Evolutionary conservation across 2,797 vertebrate species (phyloP), one percentile per base, ranked within the genome.

Genomic region (Loriculus beryllinus): DNA sequence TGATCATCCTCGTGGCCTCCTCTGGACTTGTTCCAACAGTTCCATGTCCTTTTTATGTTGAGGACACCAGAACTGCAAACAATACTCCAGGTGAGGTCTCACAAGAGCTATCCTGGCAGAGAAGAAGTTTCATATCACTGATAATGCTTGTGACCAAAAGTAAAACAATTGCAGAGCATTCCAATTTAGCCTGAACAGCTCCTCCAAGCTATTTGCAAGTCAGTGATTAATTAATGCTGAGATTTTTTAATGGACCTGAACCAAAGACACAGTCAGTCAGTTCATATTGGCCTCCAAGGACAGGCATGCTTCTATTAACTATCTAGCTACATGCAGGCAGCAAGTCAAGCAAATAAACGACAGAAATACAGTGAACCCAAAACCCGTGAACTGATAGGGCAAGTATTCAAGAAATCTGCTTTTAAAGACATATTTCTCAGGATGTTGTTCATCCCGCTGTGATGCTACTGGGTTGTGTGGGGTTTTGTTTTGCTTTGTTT

Each of bases 201-300:
- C 65, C 93, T 92, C 69, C 49, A 87, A 88, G 77, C 43, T 86
- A 86, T 95, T 92, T 96, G 89, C 75, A 94, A 97, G 91, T 86
- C 84, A 93, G 92, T 95, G 90, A 96, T 96, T 95, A 95, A 96
- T 92, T 96, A 96, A 95, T 62, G 83, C 88, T 95, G 12, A 6
- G 54, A 67, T 57, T 74, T 95, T 96, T 94, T 95, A 97, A 95
- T 93, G 95, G 92, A 81, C 80, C 91, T 89, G 88, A 93, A 94
- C 86, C 90, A 90, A 90, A 95, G 87, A 71, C 88, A 90, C 78
- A 95, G 92, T 14, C 88, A 96, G 91, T 67, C 59, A 56, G 54
- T 64, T 96, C 64, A 37, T 69, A 96, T 69, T 92, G 84, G 74
- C 83, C 89, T 92, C 93, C 59, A 82, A 97, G 94, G 95, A 96